Percentiles rank a stretch among this genome's conserved stretches.
Conservation (phyloP, 2,113 vertebrate species). For the Mus spicilegus region DNA sequence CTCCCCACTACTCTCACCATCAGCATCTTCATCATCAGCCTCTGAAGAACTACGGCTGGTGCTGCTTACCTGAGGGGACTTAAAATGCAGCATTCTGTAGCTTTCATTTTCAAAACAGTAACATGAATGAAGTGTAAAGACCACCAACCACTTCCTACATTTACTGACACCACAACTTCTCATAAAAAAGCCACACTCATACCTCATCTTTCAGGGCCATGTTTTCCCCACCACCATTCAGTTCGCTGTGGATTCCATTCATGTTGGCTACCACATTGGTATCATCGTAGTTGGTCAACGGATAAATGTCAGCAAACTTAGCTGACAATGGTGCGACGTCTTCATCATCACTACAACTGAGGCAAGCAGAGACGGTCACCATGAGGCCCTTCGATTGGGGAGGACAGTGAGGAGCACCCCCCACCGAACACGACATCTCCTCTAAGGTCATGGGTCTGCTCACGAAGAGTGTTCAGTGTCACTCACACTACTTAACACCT, state of each 20-base stretch:
- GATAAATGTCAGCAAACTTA: conserved; percentile 95
- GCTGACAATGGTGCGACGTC: conserved; percentile 93
- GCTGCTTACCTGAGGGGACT: conserved; percentile 93
- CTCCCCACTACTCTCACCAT: conserved; percentile 90
- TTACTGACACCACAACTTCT: neutral
- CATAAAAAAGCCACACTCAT: neutral
- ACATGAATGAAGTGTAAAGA: neutral
- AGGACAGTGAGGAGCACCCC: neutral
- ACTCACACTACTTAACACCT: fast-evolving
- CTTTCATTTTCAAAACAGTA: neutral
- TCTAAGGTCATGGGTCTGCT: neutral
- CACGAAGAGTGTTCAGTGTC: neutral
- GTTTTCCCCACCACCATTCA: conserved; percentile 92
- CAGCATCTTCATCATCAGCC: conserved; percentile 94
- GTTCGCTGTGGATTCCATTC: conserved; percentile 92
- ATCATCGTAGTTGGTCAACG: conserved; percentile 92
- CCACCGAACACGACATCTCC: neutral
- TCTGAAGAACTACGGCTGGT: conserved; percentile 97
- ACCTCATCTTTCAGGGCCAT: conserved; percentile 93
- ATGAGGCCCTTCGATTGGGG: fast-evolving
- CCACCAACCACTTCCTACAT: too few species aligned
- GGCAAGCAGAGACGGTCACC: conserved; percentile 55
- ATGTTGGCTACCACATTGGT: conserved; percentile 90
- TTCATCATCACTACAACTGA: conserved; percentile 92
- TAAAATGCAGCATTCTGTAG: conserved; percentile 11